Evolutionary conservation across 2,797 vertebrate species (phyloP).

Genomic region (Sternotherus odoratus): DNA sequence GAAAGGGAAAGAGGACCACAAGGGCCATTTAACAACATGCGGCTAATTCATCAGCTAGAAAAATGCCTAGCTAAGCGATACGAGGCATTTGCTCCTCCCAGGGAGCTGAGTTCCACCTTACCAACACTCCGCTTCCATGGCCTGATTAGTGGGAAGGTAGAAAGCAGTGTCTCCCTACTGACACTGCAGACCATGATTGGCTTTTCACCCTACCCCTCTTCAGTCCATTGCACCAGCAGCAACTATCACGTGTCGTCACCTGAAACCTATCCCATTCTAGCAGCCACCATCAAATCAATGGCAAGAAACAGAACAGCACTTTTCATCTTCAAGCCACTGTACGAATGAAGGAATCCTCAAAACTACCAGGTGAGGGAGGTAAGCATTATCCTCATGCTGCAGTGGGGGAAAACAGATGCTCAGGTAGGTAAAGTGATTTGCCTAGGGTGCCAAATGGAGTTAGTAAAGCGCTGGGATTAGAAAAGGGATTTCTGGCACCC

Average conservation of each 20-base stretch:
- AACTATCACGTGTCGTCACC: neutral
- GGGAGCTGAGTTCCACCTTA: neutral
- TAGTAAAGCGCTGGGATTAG: neutral
- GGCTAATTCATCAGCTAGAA: neutral
- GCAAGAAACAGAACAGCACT: neutral
- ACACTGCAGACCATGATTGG: neutral
- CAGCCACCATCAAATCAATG: fast-evolving
- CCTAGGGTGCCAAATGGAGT: neutral
- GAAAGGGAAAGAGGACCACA: neutral
- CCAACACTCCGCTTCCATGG: neutral
- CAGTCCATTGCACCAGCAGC: fast-evolving
- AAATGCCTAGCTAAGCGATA: fast-evolving
- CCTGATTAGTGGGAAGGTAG: neutral
- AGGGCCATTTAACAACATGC: fast-evolving
- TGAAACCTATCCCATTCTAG: neutral
- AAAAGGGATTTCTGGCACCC: neutral
- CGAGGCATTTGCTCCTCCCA: neutral
- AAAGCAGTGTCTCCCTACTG: neutral
- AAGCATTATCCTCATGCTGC: neutral
- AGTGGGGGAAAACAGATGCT: neutral
- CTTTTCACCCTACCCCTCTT: neutral
- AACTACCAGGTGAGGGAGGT: fast-evolving
- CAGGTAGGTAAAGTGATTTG: neutral
- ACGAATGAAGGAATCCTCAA: neutral
- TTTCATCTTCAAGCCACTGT: neutral